Evolutionary conservation across 2,113 vertebrate species (phyloP).

Genomic region (Cyanistes caeruleus): DNA sequence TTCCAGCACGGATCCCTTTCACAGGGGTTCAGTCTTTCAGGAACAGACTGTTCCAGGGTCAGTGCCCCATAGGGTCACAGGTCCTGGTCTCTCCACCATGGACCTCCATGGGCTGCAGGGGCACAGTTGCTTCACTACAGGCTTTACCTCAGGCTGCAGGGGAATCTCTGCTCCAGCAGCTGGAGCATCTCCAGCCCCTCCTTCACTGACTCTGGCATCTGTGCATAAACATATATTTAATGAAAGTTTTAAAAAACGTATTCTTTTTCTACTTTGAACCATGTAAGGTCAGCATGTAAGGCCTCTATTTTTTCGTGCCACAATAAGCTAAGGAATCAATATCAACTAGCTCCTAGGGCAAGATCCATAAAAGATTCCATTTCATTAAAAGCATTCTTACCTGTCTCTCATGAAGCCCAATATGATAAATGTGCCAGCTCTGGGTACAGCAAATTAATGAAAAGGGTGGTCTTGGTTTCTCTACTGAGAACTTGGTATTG

Average conservation of each 20-base stretch:
- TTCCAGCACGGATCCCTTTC: neutral
- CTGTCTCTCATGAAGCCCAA: neutral
- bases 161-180: neutral
- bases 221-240: neutral
- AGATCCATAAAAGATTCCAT: neutral
- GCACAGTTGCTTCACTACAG: neutral
- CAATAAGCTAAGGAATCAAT: neutral
- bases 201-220: neutral
- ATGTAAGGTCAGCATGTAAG: neutral
- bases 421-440: neutral
- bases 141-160: neutral
- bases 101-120: neutral
- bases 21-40: neutral
- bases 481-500: neutral
- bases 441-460: neutral
- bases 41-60: neutral
- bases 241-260: neutral
- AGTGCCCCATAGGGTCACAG: neutral
- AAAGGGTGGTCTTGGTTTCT: neutral
- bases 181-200: neutral
- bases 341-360: neutral
- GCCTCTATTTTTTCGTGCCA: neutral
- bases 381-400: neutral
- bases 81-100: fast-evolving
- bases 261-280: neutral